A percentile compares a stretch with the other conserved stretches of the same genome.
Evolutionary conservation across 2,888 invertebrate genomes (phyloP).

Genomic region (Coremacera marginata): DNA sequence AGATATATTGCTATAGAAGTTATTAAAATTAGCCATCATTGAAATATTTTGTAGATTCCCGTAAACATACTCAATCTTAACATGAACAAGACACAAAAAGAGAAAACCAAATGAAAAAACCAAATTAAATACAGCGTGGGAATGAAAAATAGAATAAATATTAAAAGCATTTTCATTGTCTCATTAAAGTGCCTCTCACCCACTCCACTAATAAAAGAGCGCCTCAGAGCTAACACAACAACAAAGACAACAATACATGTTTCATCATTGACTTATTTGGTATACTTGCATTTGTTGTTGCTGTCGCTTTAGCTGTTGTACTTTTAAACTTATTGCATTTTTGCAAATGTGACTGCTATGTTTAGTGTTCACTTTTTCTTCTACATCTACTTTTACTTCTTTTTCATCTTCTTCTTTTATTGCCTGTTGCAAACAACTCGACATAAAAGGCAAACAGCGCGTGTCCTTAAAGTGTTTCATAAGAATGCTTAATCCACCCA

Average conservation of each 20-base stretch:
- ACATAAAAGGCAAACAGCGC: neutral
- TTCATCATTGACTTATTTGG: neutral
- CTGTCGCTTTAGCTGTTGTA: neutral
- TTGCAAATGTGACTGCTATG: neutral
- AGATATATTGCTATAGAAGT: no score
- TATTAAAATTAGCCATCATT: no score
- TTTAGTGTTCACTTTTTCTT: neutral
- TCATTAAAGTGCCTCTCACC: neutral
- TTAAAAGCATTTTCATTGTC: slow-evolving; percentile 4
- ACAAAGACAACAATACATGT: neutral
- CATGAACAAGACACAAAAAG: no score
- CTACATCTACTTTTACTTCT: neutral
- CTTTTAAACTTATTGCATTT: neutral
- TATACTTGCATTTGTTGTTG: neutral
- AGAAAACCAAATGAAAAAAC: neutral
- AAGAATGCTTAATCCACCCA: neutral
- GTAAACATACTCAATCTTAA: no score
- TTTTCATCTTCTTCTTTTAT: neutral
- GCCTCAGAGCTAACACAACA: neutral
- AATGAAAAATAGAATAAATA: neutral
- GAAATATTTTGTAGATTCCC: no score
- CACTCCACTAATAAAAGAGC: neutral
- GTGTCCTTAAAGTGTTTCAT: neutral
- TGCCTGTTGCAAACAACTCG: neutral
- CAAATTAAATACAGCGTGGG: neutral